phyloP scores from a whole-genome alignment of 2,888 invertebrate species.

The Xestia rhomboidea region DNA sequence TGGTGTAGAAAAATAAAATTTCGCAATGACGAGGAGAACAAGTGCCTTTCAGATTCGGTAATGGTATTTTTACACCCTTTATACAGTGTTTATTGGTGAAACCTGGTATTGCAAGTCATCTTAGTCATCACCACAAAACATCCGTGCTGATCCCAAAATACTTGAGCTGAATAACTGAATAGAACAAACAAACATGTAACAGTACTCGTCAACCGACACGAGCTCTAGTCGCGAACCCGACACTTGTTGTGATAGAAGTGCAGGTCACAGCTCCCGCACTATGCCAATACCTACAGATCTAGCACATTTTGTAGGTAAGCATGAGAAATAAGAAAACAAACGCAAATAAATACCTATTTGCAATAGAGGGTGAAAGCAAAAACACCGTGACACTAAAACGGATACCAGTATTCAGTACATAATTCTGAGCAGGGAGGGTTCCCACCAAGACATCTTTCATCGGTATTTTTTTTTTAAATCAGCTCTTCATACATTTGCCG shows the following conservation, averaged over 20 bases:
- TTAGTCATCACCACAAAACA: constrained; percentile 21
- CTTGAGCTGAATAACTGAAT: background rate
- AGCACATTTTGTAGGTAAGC: background rate
- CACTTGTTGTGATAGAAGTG: constrained; percentile 56
- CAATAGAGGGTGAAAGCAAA: too few species aligned
- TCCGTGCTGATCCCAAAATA: constrained; percentile 44
- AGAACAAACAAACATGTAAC: constrained; percentile 52
- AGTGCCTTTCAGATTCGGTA: too few species aligned
- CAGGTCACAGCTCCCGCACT: constrained; percentile 54
- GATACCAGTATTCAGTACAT: too few species aligned
- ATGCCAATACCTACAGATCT: constrained; percentile 46
- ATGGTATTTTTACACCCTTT: too few species aligned
- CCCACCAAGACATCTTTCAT: too few species aligned
- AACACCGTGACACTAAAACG: too few species aligned
- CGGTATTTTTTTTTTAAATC: too few species aligned
- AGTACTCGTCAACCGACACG: constrained; percentile 40
- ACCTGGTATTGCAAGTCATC: background rate
- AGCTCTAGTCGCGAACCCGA: constrained; percentile 38
- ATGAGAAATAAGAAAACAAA: background rate
- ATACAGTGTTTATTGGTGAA: background rate
- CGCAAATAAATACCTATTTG: too few species aligned
- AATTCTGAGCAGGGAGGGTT: too few species aligned
- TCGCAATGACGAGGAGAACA: too few species aligned
- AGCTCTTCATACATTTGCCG: too few species aligned
- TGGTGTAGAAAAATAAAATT: too few species aligned